A percentile compares a stretch with the other conserved stretches of the same genome.
Evolutionary conservation across 1,140 invertebrate species (phyloP).

Genomic region (Eciton burchellii): DNA sequence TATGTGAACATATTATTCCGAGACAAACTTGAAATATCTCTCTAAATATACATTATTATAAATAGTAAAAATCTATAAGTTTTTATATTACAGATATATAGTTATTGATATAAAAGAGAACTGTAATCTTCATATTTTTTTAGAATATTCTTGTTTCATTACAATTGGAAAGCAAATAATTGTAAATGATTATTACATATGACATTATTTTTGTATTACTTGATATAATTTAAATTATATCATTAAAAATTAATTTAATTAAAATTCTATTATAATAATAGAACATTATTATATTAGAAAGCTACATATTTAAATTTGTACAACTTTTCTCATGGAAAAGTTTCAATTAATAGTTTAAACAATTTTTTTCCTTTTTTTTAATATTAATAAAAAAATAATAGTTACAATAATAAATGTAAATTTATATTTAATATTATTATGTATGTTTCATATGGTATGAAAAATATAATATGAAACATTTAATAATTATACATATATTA

Average conservation of each 20-base stretch:
- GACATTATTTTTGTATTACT: neutral
- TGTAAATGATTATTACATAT: neutral
- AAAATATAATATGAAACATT: conserved; percentile 10
- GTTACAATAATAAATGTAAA: conserved; percentile 9
- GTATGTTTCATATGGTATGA: neutral
- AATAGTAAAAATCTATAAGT: conserved; percentile 11
- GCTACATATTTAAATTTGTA: neutral
- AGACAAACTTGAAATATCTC: conserved; percentile 24
- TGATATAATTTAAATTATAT: conserved; percentile 16
- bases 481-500: too few relatives aligned
- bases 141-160: conserved; percentile 7
- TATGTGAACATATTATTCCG: conserved; percentile 4
- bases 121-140: conserved; percentile 8
- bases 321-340: neutral
- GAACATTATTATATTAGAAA: neutral
- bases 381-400: conserved; percentile 28
- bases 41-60: conserved; percentile 28
- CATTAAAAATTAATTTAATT: neutral
- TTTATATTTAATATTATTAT: conserved; percentile 30
- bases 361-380: neutral
- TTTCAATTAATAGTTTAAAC: conserved; percentile 12
- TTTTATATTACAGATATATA: conserved; percentile 10
- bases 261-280: conserved; percentile 27
- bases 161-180: conserved; percentile 3
- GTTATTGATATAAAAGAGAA: conserved; percentile 11